A percentile compares a stretch with the other conserved stretches of the same genome.
Conservation (phyloP, 2,888 invertebrate species). For the Aplocera efformata region DNA sequence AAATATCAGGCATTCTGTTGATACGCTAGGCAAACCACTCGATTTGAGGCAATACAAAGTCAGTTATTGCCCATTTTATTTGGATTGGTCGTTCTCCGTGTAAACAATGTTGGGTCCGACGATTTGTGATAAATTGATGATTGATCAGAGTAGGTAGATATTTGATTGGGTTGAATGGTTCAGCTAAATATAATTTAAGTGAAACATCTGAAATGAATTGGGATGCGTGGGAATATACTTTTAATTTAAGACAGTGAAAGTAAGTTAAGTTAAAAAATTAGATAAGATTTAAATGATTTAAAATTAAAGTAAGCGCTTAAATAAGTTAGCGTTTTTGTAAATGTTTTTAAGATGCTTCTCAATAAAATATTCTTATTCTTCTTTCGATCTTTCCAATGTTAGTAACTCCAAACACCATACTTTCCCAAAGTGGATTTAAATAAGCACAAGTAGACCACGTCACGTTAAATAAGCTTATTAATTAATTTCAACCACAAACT, state of each 20-base stretch:
- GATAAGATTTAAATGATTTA: no score
- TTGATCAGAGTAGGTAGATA: slow-evolving; percentile 10
- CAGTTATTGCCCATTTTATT: slow-evolving; percentile 20
- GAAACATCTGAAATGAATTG: background rate
- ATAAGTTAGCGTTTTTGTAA: no score
- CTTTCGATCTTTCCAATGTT: background rate
- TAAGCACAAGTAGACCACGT: slow-evolving; percentile 1
- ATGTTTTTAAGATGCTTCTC: no score
- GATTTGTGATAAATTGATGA: slow-evolving; percentile 13
- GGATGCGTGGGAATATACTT: no score
- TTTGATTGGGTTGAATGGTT: background rate
- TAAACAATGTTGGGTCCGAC: slow-evolving; percentile 12
- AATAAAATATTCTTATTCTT: background rate
- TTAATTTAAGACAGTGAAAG: no score
- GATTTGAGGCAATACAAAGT: slow-evolving; percentile 10
- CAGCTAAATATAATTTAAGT: background rate
- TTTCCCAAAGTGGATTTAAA: no score
- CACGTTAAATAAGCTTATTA: slow-evolving; percentile 9
- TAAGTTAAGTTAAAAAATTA: no score
- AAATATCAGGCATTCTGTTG: slow-evolving; percentile 36
- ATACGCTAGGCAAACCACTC: slow-evolving; percentile 18
- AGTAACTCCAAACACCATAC: no score
- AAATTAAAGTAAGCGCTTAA: no score
- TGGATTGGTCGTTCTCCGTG: slow-evolving; percentile 14
- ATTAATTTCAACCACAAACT: slow-evolving; percentile 14